Base-by-base conservation (phyloP, 2,113 vertebrate genomes). In the Cygnus buccinator region DNA sequence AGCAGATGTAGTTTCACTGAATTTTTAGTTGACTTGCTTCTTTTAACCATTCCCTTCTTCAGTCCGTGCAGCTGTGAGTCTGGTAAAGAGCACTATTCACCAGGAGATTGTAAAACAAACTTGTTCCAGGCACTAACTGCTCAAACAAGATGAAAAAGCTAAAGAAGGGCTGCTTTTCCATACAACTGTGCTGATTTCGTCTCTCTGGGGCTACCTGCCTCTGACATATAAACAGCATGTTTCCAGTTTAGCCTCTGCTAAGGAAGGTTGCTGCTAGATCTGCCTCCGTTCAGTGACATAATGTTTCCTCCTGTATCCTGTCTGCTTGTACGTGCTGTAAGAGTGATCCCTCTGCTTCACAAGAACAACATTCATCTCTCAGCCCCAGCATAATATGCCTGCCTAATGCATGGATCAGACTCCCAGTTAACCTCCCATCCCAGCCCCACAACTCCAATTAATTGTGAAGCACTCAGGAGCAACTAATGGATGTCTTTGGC, bases 1-100 rank as follows among this genome's bases (percentile, higher is more conserved):
- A 33, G 17, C 14, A 52, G 2, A 3, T 15, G 13, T 16, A 75
- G 23, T 46, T 84, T 28, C 35, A 39, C 41, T 50, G 37, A 70
- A 58, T 35, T 78, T 67, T 66, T 54, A 21, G 26, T 13, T 59
- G 11, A 35, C 12, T 10, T 61, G 13, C 25, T 79, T 44, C 52
- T 76, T 76, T 50, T 29, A 66, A 9, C 70, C n/a, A 44, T 41
- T 18, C 1, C 43, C 33, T 70, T 94, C 70, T 54, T 90, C 41
- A 11, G 12, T 39, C 13, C 33, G 4, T 4, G 1, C 19, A 71
- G 44, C 31, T 0, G 1, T 62, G 90, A 37, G 17, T 39, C 33
- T 54, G 35, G 20, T 33, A 71, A 17, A 85, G 12, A n/a, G 6
- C 37, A 18, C 61, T 63, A 9, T 63, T 39, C 26, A 67, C 18